Percentiles rank a stretch among this genome's conserved stretches.
These are phyloP conservation scores for Hipposideros larvatus DNA, from an alignment of 2,797 vertebrate species.

Conservation along the genomic window DNA sequence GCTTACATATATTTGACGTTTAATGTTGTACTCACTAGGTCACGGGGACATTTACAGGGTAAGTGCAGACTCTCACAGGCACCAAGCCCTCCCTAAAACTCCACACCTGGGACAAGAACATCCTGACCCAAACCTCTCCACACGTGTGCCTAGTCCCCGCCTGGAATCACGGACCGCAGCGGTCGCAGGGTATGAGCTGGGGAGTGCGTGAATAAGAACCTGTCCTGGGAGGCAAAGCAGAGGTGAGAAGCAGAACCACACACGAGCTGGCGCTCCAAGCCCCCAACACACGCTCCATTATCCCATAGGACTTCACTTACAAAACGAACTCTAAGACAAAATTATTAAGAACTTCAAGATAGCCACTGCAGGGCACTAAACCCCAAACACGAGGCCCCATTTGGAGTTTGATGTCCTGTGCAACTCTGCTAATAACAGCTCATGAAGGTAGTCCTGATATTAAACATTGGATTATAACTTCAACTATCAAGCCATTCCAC, in stretches of 20 bases:
- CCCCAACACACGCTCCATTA: neutral
- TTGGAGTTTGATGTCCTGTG: neutral
- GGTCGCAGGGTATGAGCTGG: accelerated
- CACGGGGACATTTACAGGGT: accelerated
- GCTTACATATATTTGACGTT: neutral
- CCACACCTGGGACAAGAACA: neutral
- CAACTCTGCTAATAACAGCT: accelerated
- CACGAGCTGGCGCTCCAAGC: accelerated
- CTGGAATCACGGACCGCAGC: neutral
- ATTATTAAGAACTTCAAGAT: neutral
- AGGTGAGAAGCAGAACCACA: neutral
- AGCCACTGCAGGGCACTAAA: neutral
- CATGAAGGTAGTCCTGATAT: neutral
- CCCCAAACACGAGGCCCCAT: accelerated
- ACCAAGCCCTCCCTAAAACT: neutral
- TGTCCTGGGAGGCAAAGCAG: accelerated
- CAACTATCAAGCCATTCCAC: neutral
- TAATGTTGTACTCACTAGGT: neutral
- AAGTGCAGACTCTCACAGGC: neutral
- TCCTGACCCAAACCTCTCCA: neutral
- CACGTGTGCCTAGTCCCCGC: neutral
- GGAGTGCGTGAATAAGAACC: neutral
- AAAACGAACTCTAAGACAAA: neutral
- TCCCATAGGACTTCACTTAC: neutral
- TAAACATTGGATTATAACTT: neutral